These are phyloP conservation scores for Leptinotarsa rubiginosa DNA, from an alignment of 2,888 invertebrate species.

Conservation along the genomic window DNA sequence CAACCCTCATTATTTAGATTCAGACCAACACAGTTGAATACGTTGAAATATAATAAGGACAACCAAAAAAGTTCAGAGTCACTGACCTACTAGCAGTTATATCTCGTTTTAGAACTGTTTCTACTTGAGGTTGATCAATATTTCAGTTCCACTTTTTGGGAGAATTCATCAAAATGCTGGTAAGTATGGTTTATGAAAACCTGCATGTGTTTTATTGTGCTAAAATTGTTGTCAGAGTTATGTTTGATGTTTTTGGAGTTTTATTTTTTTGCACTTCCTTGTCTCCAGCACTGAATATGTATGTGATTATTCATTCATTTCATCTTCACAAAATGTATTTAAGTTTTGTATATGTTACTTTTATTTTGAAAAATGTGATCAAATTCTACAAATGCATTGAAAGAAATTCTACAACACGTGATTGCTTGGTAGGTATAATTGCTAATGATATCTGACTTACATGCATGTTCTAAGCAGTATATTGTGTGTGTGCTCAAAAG, in stretches of 20 bases:
- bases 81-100: neutral
- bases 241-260: slow-evolving; percentile 45
- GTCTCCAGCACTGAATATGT: neutral
- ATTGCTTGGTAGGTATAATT: no score
- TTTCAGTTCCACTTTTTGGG: no score
- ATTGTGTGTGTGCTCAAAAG: no score
- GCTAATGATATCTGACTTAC: no score
- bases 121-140: neutral
- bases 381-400: no score
- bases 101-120: neutral
- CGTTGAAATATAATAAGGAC: neutral
- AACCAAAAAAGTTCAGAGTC: neutral
- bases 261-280: slow-evolving; percentile 34
- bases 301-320: neutral
- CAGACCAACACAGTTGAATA: neutral
- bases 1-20: slow-evolving; percentile 12
- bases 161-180: slow-evolving; percentile 40
- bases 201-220: slow-evolving; percentile 52
- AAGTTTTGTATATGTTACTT: neutral
- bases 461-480: no score
- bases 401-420: no score
- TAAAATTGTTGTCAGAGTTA: slow-evolving; percentile 63
- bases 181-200: slow-evolving; percentile 50
- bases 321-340: neutral
- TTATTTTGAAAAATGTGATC: neutral